Conservation (phyloP, 2,888 invertebrate genomes). For the Yponomeuta sedellus region DNA sequence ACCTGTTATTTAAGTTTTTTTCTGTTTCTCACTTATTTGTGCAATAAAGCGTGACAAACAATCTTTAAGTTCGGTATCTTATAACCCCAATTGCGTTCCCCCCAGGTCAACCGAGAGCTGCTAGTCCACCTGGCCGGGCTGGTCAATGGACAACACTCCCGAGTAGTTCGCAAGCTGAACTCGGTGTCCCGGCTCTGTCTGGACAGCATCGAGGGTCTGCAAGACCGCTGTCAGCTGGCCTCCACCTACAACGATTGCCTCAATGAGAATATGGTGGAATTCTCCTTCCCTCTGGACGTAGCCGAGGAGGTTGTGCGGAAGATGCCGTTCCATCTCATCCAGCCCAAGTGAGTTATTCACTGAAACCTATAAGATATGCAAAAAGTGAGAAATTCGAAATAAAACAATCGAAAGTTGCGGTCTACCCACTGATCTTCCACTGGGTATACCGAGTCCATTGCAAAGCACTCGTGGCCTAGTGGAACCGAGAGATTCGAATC, state of each 20-base stretch:
- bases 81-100: not conserved
- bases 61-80: not conserved
- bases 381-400: too few relatives aligned
- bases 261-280: slow-evolving; percentile 67
- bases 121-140: slow-evolving; percentile 58
- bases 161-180: slow-evolving; percentile 61
- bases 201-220: slow-evolving; percentile 64
- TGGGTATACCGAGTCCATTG: too few relatives aligned
- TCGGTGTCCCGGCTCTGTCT: slow-evolving; percentile 59
- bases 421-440: too few relatives aligned
- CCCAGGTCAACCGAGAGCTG: slow-evolving; percentile 61
- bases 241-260: slow-evolving; percentile 67
- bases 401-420: too few relatives aligned
- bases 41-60: too few relatives aligned
- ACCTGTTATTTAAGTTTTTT: too few relatives aligned
- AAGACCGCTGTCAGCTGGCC: slow-evolving; percentile 60
- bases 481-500: too few relatives aligned
- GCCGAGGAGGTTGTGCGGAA: slow-evolving; percentile 66
- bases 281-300: slow-evolving; percentile 62
- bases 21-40: too few relatives aligned
- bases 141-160: slow-evolving; percentile 63
- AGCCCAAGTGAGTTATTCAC: slow-evolving; percentile 54
- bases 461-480: too few relatives aligned
- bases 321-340: slow-evolving; percentile 68
- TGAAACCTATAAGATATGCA: not conserved